phyloP scores from a whole-genome alignment of 2,888 invertebrate genomes.

The Hetaerina titia region DNA sequence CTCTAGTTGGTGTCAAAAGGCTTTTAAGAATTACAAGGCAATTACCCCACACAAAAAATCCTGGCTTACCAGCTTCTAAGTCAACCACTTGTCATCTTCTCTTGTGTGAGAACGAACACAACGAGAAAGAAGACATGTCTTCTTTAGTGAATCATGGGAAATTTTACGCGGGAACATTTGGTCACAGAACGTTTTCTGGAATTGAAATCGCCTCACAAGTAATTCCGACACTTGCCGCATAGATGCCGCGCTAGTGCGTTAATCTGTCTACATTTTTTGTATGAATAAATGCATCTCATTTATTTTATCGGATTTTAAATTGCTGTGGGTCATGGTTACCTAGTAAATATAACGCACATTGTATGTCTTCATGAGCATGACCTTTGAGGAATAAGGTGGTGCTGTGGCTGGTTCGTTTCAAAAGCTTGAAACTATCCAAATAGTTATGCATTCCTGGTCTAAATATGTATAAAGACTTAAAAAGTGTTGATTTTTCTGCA shows the following conservation, averaged over 20 bases:
- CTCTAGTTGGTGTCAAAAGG: conserved; percentile 16
- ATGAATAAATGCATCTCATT: too few relatives aligned
- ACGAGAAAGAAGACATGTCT: conserved; percentile 62
- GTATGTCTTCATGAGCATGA: too few relatives aligned
- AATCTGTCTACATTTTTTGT: neutral
- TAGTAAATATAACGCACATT: too few relatives aligned
- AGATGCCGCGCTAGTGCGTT: neutral
- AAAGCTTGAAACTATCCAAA: too few relatives aligned
- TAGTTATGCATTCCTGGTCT: too few relatives aligned
- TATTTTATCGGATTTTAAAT: too few relatives aligned
- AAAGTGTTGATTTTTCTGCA: too few relatives aligned
- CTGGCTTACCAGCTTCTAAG: conserved; percentile 54
- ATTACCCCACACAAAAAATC: neutral
- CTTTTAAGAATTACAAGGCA: conserved; percentile 16
- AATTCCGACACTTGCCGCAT: conserved; percentile 33
- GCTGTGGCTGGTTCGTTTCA: too few relatives aligned
- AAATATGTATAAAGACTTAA: too few relatives aligned
- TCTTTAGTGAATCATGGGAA: conserved; percentile 63
- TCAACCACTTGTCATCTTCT: conserved; percentile 64
- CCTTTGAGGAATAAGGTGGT: too few relatives aligned
- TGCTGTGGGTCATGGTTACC: too few relatives aligned
- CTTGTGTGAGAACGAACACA: conserved; percentile 58
- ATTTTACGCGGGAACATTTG: conserved; percentile 63
- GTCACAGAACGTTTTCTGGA: conserved; percentile 33
- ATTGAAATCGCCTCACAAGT: neutral